Evolutionary conservation across 2,797 vertebrate species (phyloP).

Genomic region (Odontamblyopus lacepedii): DNA sequence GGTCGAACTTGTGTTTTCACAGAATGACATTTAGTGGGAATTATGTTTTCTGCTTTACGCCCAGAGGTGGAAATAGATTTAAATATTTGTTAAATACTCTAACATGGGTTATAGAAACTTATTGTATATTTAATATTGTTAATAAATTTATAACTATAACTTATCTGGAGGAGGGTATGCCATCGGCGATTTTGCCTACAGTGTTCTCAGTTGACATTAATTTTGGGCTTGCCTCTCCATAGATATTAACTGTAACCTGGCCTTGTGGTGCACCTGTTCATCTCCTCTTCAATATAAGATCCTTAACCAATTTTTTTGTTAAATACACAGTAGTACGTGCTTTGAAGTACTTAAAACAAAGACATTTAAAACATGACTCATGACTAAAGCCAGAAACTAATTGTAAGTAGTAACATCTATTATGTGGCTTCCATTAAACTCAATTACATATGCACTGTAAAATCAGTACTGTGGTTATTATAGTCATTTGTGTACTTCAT

Average conservation of each 20-base stretch:
- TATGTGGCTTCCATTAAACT: neutral
- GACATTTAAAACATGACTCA: neutral
- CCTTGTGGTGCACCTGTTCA: too few species aligned
- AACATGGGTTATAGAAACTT: neutral
- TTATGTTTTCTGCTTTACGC: slow-evolving; percentile 31
- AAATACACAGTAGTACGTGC: neutral
- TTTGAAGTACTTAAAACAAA: neutral
- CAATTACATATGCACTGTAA: neutral
- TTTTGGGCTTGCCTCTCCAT: too few species aligned
- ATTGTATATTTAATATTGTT: too few species aligned
- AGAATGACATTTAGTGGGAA: slow-evolving; percentile 60
- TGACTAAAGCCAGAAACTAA: neutral
- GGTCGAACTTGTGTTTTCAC: slow-evolving; percentile 51
- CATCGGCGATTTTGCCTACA: too few species aligned
- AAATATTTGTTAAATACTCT: neutral
- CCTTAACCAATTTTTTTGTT: too few species aligned
- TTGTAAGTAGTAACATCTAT: neutral
- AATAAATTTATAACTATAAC: too few species aligned
- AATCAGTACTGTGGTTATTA: neutral
- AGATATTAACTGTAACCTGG: too few species aligned
- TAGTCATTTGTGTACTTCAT: neutral
- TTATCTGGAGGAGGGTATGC: too few species aligned
- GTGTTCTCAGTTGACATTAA: too few species aligned
- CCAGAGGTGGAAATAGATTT: neutral
- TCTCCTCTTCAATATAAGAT: too few species aligned